Evolutionary conservation across 2,888 invertebrate species (phyloP), one percentile per base, ranked within the genome.

Genomic region (Philopedon plagiatum): DNA sequence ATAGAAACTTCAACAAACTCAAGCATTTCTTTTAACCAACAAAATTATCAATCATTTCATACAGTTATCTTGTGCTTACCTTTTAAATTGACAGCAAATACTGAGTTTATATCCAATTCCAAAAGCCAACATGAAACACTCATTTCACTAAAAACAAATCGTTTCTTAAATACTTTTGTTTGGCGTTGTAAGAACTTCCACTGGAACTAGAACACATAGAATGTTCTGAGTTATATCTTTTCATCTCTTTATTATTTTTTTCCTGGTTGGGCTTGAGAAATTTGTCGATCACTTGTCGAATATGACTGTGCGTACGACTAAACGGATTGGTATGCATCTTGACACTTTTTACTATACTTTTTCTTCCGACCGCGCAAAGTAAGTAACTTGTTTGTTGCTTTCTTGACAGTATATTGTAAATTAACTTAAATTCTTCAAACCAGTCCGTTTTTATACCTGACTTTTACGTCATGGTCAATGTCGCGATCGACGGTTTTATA

Each of bases 281-380:
- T 73, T 89, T 89, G 81, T 91, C 91, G 79, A 91, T 85, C 79
- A 90, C 88, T 82, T 91, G 91, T 78, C 91, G 88, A 81, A 92
- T 86, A 67, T 89, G 89, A 32, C 91, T 91, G 82, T 92, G 91
- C 76, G 91, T 91, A 79, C 91, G 89, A 77, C 91, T 91, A 82
- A 91, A 91, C 62, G 91, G 91, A 83, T 92, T 92, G 68, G 91
- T 91, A 80, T 89, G 91, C 91, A 91, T 91, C 5, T 34, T 34
- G 34, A 8, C 9, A 34, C 9, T 34, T 34, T 34, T 34, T 34
- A 34, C n/a, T 11, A 44, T 4, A n/a, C 21, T 49, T 21, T 21
- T 21, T 13, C 49, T 49, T 21, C 21, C 8, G 9, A 29, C n/a
- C n/a, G 7, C 29, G 7, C 29, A 29, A 29, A n/a, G n/a, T n/a